Evolutionary conservation across 2,888 invertebrate species (phyloP).

Genomic region (Ligdia adustata): DNA sequence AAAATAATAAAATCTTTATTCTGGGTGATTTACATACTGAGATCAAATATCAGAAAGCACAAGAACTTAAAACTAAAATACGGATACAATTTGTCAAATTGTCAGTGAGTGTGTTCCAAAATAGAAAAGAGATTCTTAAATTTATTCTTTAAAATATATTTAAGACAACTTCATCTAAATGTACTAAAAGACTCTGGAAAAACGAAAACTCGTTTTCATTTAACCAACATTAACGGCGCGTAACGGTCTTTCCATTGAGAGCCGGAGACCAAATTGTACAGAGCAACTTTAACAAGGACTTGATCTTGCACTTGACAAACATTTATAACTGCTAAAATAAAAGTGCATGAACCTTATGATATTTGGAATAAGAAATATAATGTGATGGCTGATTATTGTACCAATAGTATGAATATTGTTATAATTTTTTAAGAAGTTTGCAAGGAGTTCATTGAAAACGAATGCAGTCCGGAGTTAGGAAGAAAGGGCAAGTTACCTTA

Average conservation of each 20-base stretch:
- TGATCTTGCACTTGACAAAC: slow-evolving; percentile 52
- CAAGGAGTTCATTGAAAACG: slow-evolving; percentile 75
- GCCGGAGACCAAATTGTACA: slow-evolving; percentile 48
- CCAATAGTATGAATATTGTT: slow-evolving; percentile 34
- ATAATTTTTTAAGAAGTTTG: slow-evolving; percentile 52
- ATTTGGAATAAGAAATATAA: slow-evolving; percentile 18
- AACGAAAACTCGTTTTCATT: slow-evolving; percentile 35
- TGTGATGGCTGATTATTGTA: slow-evolving; percentile 10
- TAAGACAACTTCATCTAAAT: too few relatives aligned
- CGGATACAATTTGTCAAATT: too few relatives aligned
- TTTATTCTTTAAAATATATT: too few relatives aligned
- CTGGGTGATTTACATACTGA: too few relatives aligned
- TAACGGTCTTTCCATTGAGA: slow-evolving; percentile 69
- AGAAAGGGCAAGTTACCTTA: slow-evolving; percentile 64
- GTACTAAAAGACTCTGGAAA: slow-evolving; percentile 6
- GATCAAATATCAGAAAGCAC: too few relatives aligned
- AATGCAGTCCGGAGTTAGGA: slow-evolving; percentile 65
- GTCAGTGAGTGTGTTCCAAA: too few relatives aligned
- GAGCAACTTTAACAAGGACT: slow-evolving; percentile 48
- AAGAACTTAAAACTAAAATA: too few relatives aligned
- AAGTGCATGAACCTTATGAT: not conserved
- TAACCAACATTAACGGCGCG: slow-evolving; percentile 47
- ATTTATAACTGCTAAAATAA: not conserved
- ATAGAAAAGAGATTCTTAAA: too few relatives aligned
- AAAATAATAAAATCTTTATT: too few relatives aligned